phyloP scores from a whole-genome alignment of 2,888 invertebrate genomes.

The Gerris lacustris region DNA sequence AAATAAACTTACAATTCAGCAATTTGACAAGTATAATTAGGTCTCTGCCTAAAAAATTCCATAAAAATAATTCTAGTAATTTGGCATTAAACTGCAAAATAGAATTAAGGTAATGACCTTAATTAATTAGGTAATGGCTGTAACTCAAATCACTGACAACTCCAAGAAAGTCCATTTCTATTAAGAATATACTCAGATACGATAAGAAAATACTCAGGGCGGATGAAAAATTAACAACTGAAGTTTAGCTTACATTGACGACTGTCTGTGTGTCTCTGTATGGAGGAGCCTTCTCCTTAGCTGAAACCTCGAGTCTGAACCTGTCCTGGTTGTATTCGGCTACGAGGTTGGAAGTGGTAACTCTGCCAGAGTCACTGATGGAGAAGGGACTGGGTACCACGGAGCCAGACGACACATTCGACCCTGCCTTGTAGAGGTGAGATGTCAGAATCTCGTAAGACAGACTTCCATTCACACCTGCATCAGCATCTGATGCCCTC shows the following conservation, averaged over 20 bases:
- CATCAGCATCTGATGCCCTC: slow-evolving; percentile 69
- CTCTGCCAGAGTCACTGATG: slow-evolving; percentile 55
- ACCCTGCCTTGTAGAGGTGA: slow-evolving; percentile 55
- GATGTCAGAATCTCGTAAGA: slow-evolving; percentile 70
- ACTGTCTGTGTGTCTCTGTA: slow-evolving; percentile 61
- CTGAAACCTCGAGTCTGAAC: slow-evolving; percentile 71
- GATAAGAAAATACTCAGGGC: too few relatives aligned
- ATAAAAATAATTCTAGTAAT: too few relatives aligned
- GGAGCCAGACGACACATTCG: slow-evolving; percentile 63
- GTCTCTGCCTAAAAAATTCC: too few relatives aligned
- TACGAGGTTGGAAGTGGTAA: slow-evolving; percentile 68
- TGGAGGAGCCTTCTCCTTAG: slow-evolving; percentile 67
- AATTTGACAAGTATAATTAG: too few relatives aligned
- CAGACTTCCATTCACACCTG: slow-evolving; percentile 69
- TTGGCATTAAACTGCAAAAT: too few relatives aligned
- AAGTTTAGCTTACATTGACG: slow-evolving; percentile 53
- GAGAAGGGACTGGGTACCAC: slow-evolving; percentile 81
- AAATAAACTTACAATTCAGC: too few relatives aligned
- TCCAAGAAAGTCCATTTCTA: too few relatives aligned
- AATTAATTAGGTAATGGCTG: too few relatives aligned
- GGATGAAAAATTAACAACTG: too few relatives aligned
- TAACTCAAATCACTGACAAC: too few relatives aligned
- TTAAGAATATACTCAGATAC: too few relatives aligned
- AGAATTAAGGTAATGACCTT: too few relatives aligned
- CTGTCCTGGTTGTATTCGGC: slow-evolving; percentile 80